Percentiles rank a stretch among this genome's conserved stretches.
phyloP scores from a whole-genome alignment of 2,888 invertebrate genomes.

The Aphodius granarius region DNA sequence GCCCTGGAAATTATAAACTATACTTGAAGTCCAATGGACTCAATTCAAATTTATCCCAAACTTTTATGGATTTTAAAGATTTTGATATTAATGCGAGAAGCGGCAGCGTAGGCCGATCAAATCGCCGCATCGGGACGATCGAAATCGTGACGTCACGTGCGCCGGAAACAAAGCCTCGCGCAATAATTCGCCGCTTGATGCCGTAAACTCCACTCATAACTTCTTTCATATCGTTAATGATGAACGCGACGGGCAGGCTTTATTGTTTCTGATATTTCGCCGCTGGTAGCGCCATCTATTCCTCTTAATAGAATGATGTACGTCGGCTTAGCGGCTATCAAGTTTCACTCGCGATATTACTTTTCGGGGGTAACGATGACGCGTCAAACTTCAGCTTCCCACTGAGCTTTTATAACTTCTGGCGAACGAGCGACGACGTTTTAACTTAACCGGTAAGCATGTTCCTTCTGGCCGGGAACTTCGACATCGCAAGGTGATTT shows the following conservation, averaged over 20 bases:
- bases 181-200: conserved; percentile 8
- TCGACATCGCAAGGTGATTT: no score
- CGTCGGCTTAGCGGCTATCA: conserved; percentile 35
- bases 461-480: no score
- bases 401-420: background rate
- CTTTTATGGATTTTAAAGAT: background rate
- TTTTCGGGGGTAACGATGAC: conserved; percentile 15
- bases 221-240: conserved; percentile 38
- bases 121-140: background rate
- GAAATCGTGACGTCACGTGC: background rate
- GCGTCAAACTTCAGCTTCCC: background rate
- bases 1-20: no score
- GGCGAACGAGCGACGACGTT: background rate
- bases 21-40: no score
- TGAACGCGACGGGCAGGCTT: conserved; percentile 36
- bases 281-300: conserved; percentile 31
- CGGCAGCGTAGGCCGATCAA: background rate
- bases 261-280: conserved; percentile 40
- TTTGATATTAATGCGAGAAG: background rate
- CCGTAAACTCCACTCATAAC: conserved; percentile 30
- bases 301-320: conserved; percentile 37
- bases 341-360: conserved; percentile 32
- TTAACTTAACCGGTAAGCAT: background rate
- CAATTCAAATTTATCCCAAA: background rate
- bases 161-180: background rate